phyloP scores from a whole-genome alignment of 1,140 invertebrate genomes.

The Euwallacea fornicatus region DNA sequence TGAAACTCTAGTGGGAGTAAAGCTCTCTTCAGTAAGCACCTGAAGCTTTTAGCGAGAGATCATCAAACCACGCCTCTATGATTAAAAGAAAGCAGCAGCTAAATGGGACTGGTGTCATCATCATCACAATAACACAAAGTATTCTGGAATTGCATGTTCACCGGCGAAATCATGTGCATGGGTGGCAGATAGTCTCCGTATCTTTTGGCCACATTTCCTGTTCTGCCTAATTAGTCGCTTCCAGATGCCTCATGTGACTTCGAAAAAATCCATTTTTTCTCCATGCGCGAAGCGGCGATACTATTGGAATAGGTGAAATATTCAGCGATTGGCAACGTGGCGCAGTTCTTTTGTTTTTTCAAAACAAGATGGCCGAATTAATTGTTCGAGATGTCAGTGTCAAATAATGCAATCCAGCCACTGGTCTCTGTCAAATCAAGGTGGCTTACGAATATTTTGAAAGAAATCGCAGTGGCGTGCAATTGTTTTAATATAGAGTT shows the following conservation, averaged over 20 bases:
- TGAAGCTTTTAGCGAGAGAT: neutral
- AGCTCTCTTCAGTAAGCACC: neutral
- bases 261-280: neutral
- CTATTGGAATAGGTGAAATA: no score
- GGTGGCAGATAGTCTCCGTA: constrained; percentile 7
- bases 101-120: neutral
- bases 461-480: no score
- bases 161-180: constrained; percentile 4
- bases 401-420: no score
- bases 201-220: constrained; percentile 19
- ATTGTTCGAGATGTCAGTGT: no score
- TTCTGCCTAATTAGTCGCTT: constrained; percentile 14
- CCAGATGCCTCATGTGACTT: constrained; percentile 10
- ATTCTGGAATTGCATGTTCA: neutral
- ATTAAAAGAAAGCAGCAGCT: neutral
- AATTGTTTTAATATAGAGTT: no score
- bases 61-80: neutral
- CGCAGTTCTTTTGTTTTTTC: no score
- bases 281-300: no score
- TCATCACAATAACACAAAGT: neutral
- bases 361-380: no score
- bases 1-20: neutral
- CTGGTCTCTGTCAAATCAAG: no score
- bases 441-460: no score
- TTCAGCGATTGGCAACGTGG: no score